A percentile compares a stretch with the other conserved stretches of the same genome.
Evolutionary conservation across 2,888 invertebrate species (phyloP).

Genomic region (Mythimna vitellina): DNA sequence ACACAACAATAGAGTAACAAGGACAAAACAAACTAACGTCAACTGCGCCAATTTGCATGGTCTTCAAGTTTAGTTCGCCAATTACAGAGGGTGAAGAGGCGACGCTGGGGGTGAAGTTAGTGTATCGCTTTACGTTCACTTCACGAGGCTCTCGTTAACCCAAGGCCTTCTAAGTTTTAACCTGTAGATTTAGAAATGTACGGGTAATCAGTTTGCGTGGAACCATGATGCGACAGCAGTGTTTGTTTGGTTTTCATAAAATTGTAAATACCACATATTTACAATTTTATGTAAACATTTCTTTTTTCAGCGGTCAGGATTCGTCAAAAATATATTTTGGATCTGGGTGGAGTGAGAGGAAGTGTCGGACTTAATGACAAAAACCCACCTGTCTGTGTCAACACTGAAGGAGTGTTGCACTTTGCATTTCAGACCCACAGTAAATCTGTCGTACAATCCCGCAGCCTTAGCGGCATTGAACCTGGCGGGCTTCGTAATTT

Average conservation of each 20-base stretch:
- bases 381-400: no score
- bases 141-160: conserved; percentile 58
- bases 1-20: conserved; percentile 17
- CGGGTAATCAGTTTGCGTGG: not conserved
- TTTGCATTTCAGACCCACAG: no score
- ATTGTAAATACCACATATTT: not conserved
- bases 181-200: conserved; percentile 26
- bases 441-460: no score
- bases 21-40: conserved; percentile 26
- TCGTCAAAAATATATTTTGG: no score
- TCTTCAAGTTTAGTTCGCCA: conserved; percentile 42
- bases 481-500: no score
- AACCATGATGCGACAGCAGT: no score
- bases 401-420: no score
- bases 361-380: no score
- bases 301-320: not conserved
- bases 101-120: conserved; percentile 39
- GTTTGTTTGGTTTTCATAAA: not conserved
- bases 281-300: no score
- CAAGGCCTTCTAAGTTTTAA: conserved; percentile 57
- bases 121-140: conserved; percentile 53
- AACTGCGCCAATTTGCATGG: conserved; percentile 33
- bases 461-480: no score
- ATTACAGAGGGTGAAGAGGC: conserved; percentile 39
- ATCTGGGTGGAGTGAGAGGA: no score